These are phyloP conservation scores for Xanthorhoe spadicearia DNA, from an alignment of 2,888 invertebrate genomes.

Conservation along the genomic window DNA sequence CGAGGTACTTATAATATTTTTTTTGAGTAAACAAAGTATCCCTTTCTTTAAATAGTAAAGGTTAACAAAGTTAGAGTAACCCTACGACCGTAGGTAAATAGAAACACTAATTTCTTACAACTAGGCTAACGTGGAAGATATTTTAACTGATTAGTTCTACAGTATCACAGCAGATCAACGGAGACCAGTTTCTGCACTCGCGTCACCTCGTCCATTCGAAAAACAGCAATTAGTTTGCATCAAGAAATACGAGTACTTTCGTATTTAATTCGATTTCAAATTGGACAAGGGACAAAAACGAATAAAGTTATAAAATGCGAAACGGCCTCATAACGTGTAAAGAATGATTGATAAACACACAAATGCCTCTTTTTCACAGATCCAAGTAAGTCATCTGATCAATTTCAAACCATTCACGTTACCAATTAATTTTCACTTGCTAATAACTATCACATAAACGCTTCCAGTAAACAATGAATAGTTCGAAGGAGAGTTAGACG, in stretches of 20 bases:
- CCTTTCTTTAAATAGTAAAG: constrained; percentile 77
- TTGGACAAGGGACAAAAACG: constrained; percentile 47
- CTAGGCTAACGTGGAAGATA: constrained; percentile 81
- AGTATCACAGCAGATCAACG: constrained; percentile 82
- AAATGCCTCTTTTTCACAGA: constrained; percentile 42
- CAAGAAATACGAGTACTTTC: constrained; percentile 4
- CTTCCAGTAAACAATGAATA: constrained; percentile 25
- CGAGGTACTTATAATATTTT: constrained; percentile 70
- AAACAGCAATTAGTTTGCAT: constrained; percentile 23
- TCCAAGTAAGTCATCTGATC: constrained; percentile 44
- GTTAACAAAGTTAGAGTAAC: constrained; percentile 78
- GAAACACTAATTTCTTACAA: constrained; percentile 80
- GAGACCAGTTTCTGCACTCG: constrained; percentile 65
- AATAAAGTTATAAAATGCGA: constrained; percentile 47
- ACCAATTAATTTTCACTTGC: constrained; percentile 4
- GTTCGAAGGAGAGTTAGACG: constrained; percentile 44
- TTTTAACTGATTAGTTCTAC: constrained; percentile 75
- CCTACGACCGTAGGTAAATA: constrained; percentile 71
- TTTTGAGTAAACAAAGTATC: constrained; percentile 73
- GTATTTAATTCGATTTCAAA: constrained; percentile 42
- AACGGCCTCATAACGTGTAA: constrained; percentile 50
- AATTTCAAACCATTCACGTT: constrained; percentile 31
- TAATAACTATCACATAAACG: constrained; percentile 17
- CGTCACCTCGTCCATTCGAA: constrained; percentile 48
- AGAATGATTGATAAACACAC: constrained; percentile 48